phyloP scores from a whole-genome alignment of 2,888 invertebrate genomes.

The Eristalis tenax region DNA sequence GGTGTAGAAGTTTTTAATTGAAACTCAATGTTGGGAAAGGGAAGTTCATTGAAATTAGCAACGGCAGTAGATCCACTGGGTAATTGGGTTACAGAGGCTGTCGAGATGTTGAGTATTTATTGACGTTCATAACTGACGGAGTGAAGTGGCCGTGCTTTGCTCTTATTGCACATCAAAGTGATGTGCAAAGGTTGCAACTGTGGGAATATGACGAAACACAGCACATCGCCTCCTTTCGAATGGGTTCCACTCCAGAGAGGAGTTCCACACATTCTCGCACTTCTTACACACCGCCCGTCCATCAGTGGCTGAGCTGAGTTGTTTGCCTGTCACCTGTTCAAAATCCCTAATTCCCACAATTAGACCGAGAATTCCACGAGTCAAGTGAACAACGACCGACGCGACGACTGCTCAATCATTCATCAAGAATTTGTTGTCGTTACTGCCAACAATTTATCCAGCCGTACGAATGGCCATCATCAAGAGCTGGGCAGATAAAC shows the following conservation, averaged over 20 bases:
- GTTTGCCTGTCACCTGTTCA: slow-evolving; percentile 51
- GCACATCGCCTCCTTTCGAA: too few species aligned
- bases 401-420: slow-evolving; percentile 38
- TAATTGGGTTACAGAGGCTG: slow-evolving; percentile 22
- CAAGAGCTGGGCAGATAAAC: background rate
- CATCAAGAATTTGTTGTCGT: slow-evolving; percentile 34
- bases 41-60: slow-evolving; percentile 15
- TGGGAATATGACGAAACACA: too few species aligned
- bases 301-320: background rate
- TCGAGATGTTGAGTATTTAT: background rate
- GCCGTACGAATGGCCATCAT: background rate
- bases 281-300: too few species aligned
- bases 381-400: too few species aligned
- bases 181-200: too few species aligned
- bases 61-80: background rate
- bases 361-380: slow-evolving; percentile 29
- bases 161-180: too few species aligned
- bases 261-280: too few species aligned
- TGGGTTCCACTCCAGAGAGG: too few species aligned
- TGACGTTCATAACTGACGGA: slow-evolving; percentile 5
- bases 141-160: background rate
- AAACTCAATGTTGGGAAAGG: slow-evolving; percentile 30
- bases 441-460: slow-evolving; percentile 23
- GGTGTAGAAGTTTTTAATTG: slow-evolving; percentile 30
- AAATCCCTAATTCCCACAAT: slow-evolving; percentile 54